Evolutionary conservation across 2,113 vertebrate genomes (phyloP), one percentile per base, ranked within the genome.

Genomic region (Megaceryle torquata): DNA sequence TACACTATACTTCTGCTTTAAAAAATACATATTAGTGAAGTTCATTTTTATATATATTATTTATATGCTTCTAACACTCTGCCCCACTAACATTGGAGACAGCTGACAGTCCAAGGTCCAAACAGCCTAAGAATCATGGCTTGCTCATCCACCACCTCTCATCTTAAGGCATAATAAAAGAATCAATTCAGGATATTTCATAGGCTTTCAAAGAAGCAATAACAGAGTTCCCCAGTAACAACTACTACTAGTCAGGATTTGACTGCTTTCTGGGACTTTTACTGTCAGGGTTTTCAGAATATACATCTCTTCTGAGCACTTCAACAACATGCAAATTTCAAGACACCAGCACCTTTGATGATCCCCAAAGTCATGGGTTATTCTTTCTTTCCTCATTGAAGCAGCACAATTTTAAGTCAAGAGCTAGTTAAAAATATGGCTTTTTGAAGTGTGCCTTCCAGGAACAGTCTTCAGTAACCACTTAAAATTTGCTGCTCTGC

Each of bases 401-500:
- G 44, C 22, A 87, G 44, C 31, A 60, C 29, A 54, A 80, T 50
- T 48, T 41, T 59, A 68, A 60, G 12, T 89, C 19, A 87, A 83
- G n/a, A 78, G n/a, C 17, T 44, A 26, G 25, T 63, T 79, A 25
- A 92, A 82, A 74, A 64, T 31, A 6, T 28, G 21, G 24, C 53
- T 79, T 79, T 93, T 43, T 53, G 39, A 24, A 92, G 12, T 63
- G 22, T 91, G 84, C 87, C 89, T 96, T 96, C 78, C 93, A 93
- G 82, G 88, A 95, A 89, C 41, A 61, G 79, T 50, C 44, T 72
- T 82, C 41, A 93, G 68, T 20, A 85, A 89, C 56, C 20, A 84
- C 85, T 91, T 82, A 80, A 88, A 93, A 91, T 69, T 53, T 91
- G 84, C 81, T 95, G 84, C 41, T 95, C 43, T 88, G 71, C 31